Percentiles rank a stretch among this genome's conserved stretches.
These are phyloP conservation scores for Biston betularia DNA, from an alignment of 2,888 invertebrate genomes.

Conservation along the genomic window DNA sequence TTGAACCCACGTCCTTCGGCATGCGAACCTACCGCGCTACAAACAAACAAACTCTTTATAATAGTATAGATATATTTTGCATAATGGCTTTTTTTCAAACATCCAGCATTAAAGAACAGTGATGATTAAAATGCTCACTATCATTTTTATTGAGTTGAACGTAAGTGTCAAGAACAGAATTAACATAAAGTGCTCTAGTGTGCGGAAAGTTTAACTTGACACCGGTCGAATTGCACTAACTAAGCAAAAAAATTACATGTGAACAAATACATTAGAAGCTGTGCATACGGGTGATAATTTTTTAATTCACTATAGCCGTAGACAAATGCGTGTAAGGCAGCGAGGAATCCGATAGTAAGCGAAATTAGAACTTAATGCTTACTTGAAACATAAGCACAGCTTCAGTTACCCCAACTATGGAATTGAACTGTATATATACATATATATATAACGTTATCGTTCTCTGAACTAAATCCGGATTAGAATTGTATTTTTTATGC, in stretches of 20 bases:
- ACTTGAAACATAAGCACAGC: not conserved
- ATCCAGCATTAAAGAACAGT: too few relatives aligned
- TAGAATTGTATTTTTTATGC: not conserved
- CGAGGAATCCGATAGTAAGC: slow-evolving; percentile 5
- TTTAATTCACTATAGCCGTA: too few relatives aligned
- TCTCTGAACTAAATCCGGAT: not conserved
- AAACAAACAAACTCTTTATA: too few relatives aligned
- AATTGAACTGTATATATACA: too few relatives aligned
- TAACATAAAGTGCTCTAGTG: not conserved
- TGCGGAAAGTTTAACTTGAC: not conserved
- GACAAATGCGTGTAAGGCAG: not conserved
- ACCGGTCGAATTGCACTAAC: not conserved
- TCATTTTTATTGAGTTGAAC: not conserved
- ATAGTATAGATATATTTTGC: too few relatives aligned
- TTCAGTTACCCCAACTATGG: slow-evolving; percentile 2
- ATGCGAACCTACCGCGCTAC: too few relatives aligned
- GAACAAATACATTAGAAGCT: slow-evolving; percentile 1
- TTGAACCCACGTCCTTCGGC: too few relatives aligned
- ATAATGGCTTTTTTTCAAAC: too few relatives aligned
- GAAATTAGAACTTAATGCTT: slow-evolving; percentile 1
- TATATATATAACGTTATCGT: not conserved
- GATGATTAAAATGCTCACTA: too few relatives aligned
- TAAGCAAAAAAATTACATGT: slow-evolving; percentile 5
- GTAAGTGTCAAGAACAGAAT: not conserved
- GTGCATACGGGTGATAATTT: not conserved